Conservation (phyloP, 2,797 vertebrate genomes). For the Girardinus metallicus region DNA sequence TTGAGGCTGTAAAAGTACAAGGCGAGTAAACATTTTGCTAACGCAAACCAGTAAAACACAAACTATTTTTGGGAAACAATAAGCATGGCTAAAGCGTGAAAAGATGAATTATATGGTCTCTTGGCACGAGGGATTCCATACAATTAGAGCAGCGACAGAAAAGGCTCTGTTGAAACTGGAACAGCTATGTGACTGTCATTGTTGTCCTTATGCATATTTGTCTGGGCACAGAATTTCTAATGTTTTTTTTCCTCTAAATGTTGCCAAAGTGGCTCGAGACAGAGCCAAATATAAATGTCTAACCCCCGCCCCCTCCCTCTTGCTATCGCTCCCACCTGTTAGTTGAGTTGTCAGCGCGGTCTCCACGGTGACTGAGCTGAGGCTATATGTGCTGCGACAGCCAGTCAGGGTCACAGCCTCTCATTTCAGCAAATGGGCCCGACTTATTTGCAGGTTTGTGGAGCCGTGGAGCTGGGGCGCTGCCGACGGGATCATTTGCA, state of each 20-base stretch:
- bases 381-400: constrained; percentile 70
- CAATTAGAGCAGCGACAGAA: constrained; percentile 19
- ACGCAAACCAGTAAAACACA: neutral
- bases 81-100: neutral
- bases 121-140: constrained; percentile 26
- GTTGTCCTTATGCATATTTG: constrained; percentile 52
- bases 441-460: constrained; percentile 71
- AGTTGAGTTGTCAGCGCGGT: constrained; percentile 66
- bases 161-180: constrained; percentile 40
- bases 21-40: neutral
- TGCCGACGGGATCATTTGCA: constrained; percentile 80
- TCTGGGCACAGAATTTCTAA: constrained; percentile 41
- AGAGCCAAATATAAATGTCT: constrained; percentile 47
- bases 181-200: constrained; percentile 30
- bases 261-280: constrained; percentile 59
- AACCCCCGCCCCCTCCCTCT: constrained; percentile 1
- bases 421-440: constrained; percentile 73
- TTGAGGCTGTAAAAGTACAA: neutral
- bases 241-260: constrained; percentile 43
- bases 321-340: constrained; percentile 27
- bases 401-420: constrained; percentile 73
- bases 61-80: neutral
- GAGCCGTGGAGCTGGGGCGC: constrained; percentile 45
- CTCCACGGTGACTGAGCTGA: constrained; percentile 71
- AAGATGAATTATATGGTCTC: constrained; percentile 3